A percentile compares a stretch with the other conserved stretches of the same genome.
Evolutionary conservation across 2,888 invertebrate species (phyloP).

Genomic region (Dolichopus griseipennis): DNA sequence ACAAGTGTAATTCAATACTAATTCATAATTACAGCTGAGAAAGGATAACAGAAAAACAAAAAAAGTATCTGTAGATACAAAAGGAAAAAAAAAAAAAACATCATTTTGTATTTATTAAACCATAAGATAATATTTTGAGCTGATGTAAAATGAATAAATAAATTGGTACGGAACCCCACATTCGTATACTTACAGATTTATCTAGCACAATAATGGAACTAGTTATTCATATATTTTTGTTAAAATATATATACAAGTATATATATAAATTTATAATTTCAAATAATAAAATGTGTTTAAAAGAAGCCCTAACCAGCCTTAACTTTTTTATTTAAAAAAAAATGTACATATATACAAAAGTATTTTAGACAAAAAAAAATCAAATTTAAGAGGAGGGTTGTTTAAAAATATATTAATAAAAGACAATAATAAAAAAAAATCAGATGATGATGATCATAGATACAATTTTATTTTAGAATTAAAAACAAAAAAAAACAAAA

Average conservation of each 20-base stretch:
- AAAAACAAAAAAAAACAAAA: too few relatives aligned
- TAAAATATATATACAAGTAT: too few relatives aligned
- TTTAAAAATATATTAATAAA: too few relatives aligned
- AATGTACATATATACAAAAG: not conserved
- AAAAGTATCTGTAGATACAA: slow-evolving; percentile 12
- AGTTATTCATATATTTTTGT: not conserved
- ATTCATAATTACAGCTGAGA: slow-evolving; percentile 16
- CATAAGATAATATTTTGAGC: too few relatives aligned
- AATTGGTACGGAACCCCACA: too few relatives aligned
- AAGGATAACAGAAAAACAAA: slow-evolving; percentile 13
- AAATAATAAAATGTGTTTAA: not conserved
- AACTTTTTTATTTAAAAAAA: not conserved
- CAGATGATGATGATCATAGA: too few relatives aligned
- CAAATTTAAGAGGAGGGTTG: not conserved
- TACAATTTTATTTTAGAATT: too few relatives aligned
- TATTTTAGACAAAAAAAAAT: too few relatives aligned
- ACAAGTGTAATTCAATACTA: slow-evolving; percentile 18
- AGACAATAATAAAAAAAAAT: too few relatives aligned
- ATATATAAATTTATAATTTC: too few relatives aligned
- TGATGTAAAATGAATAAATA: too few relatives aligned
- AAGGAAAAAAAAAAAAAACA: slow-evolving; percentile 16
- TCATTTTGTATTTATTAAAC: slow-evolving; percentile 4
- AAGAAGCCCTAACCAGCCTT: not conserved
- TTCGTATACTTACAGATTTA: not conserved
- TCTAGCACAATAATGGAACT: not conserved